Conservation (phyloP, 2,113 vertebrate species). For the Tiliqua scincoides region DNA sequence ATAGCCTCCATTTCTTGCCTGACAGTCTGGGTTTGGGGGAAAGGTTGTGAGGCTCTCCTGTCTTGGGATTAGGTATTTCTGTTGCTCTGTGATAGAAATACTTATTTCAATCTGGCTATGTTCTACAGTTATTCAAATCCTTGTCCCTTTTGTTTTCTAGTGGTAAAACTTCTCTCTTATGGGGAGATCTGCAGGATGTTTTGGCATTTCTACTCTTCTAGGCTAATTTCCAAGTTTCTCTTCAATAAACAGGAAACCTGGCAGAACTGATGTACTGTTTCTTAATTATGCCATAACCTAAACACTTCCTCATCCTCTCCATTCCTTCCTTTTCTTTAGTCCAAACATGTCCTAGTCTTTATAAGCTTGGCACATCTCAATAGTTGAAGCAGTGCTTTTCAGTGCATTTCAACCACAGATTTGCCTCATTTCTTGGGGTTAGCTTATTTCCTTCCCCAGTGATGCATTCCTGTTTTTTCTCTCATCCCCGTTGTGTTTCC, state of each 20-base stretch:
- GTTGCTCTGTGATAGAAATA: not conserved
- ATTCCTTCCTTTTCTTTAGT: not conserved
- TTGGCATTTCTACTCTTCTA: not conserved
- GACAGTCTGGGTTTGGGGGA: not conserved
- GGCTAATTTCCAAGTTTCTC: not conserved
- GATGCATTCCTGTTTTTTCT: not conserved
- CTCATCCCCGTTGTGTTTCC: fast-evolving
- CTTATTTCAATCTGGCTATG: not conserved
- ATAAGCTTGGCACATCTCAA: not conserved
- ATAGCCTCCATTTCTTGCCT: not conserved
- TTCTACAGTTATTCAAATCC: not conserved
- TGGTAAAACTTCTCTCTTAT: not conserved
- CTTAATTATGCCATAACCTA: not conserved
- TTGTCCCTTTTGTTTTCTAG: not conserved
- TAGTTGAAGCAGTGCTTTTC: not conserved
- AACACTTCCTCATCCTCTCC: not conserved
- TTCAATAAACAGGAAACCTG: not conserved
- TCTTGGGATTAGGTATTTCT: fast-evolving
- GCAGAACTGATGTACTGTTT: not conserved
- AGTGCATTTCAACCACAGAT: not conserved
- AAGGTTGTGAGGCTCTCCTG: not conserved
- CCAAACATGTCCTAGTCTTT: not conserved
- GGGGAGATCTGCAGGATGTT: not conserved
- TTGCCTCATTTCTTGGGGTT: not conserved
- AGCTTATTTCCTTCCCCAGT: not conserved